Conservation (phyloP, 2,113 vertebrate species). For the Progne subis region DNA sequence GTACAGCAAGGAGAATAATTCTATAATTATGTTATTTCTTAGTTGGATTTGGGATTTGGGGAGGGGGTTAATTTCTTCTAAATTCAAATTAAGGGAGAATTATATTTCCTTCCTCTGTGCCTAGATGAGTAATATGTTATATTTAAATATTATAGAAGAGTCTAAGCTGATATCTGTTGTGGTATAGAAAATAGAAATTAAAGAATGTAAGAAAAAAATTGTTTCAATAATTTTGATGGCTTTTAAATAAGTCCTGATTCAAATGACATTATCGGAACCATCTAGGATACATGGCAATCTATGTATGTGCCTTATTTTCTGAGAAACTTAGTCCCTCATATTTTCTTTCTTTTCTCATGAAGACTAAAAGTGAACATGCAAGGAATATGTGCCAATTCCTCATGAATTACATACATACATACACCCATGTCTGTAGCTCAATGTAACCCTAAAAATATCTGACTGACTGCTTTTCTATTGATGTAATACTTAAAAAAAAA, state of each 20-base stretch:
- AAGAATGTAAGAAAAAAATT: background rate
- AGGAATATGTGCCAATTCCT: background rate
- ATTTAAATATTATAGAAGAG: background rate
- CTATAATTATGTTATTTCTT: background rate
- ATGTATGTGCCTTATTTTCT: background rate
- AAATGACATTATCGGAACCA: background rate
- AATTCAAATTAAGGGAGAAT: background rate
- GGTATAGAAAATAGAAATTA: background rate
- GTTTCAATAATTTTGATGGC: background rate
- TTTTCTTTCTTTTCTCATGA: background rate
- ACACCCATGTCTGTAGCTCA: background rate
- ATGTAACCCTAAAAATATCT: background rate
- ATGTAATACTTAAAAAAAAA: background rate
- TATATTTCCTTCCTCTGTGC: background rate
- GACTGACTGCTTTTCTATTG: background rate
- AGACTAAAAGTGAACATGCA: background rate
- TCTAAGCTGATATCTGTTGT: background rate
- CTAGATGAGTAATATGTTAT: background rate
- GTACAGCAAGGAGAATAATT: background rate
- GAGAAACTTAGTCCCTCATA: background rate
- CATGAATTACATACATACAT: background rate
- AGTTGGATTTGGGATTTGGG: background rate
- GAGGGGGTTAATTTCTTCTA: background rate
- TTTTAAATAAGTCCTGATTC: background rate
- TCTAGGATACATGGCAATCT: fast-evolving